Evolutionary conservation across 2,888 invertebrate genomes (phyloP).

Genomic region (Oscheius sp.): DNA sequence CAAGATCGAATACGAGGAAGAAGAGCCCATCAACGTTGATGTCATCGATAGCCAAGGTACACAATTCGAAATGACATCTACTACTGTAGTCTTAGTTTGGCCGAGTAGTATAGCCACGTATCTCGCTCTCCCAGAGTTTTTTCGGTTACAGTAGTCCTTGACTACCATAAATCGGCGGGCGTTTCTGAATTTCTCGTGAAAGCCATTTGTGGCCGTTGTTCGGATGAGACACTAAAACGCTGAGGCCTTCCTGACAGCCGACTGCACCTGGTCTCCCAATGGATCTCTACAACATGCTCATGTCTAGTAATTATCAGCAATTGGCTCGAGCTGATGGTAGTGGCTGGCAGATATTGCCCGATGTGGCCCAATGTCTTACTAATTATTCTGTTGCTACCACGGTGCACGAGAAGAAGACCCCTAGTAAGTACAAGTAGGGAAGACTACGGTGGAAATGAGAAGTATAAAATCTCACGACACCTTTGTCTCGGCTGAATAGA

Average conservation of each 20-base stretch:
- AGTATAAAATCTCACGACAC: not conserved
- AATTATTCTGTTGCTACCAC: not conserved
- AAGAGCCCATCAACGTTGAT: slow-evolving; percentile 3
- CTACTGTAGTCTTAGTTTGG: not conserved
- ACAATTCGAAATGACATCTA: too few relatives aligned
- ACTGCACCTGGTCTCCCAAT: slow-evolving; percentile 4
- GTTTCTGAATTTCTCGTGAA: slow-evolving; percentile 17
- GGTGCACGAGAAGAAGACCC: not conserved
- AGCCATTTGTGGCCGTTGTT: slow-evolving; percentile 13
- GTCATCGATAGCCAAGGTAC: slow-evolving; percentile 12
- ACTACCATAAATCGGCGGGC: slow-evolving; percentile 28
- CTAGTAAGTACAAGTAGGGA: not conserved
- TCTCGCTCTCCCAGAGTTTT: not conserved
- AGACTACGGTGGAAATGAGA: not conserved
- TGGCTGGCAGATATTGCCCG: slow-evolving; percentile 1
- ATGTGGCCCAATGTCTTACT: slow-evolving; percentile 5
- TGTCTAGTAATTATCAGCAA: slow-evolving; percentile 8
- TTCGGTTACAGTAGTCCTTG: slow-evolving; percentile 1
- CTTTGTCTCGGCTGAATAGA: slow-evolving; percentile 12
- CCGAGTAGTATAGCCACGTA: not conserved
- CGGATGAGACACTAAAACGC: slow-evolving; percentile 18
- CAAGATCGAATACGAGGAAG: slow-evolving; percentile 17
- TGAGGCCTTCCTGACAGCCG: too few relatives aligned
- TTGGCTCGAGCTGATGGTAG: not conserved
- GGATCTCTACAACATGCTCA: slow-evolving; percentile 28